phyloP scores from a whole-genome alignment of 2,797 vertebrate genomes.

The Momotus momota region DNA sequence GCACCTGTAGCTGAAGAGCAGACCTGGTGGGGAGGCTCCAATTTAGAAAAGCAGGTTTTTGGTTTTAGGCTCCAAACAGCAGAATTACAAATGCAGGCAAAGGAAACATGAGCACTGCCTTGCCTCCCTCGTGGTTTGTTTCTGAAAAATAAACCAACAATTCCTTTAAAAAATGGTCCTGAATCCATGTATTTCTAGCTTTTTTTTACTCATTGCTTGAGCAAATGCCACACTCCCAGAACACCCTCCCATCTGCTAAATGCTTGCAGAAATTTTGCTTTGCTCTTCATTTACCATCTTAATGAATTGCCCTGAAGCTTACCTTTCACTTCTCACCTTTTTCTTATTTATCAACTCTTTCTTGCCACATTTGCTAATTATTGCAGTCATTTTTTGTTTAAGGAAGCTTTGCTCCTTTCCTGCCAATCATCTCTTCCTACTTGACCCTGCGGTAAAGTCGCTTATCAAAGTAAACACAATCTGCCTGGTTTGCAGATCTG shows the following conservation, averaged over 20 bases:
- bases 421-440: neutral
- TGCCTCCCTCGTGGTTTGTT: neutral
- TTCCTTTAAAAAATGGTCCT: neutral
- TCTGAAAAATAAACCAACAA: neutral
- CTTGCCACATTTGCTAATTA: neutral
- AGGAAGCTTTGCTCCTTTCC: slow-evolving; percentile 35
- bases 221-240: neutral
- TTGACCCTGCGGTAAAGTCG: neutral
- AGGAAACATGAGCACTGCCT: neutral
- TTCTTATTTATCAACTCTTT: slow-evolving; percentile 10
- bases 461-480: neutral
- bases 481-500: neutral
- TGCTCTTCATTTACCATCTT: slow-evolving; percentile 10
- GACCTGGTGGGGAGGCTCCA: too few relatives aligned
- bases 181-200: neutral
- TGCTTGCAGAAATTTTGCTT: neutral
- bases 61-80: neutral
- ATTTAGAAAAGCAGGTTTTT: neutral
- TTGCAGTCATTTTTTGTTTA: neutral
- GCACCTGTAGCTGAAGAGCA: neutral
- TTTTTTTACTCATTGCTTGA: neutral
- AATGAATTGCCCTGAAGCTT: slow-evolving; percentile 37
- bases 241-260: slow-evolving; percentile 20
- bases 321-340: slow-evolving; percentile 29
- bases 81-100: neutral